Evolutionary conservation across 2,113 vertebrate genomes (phyloP).

Genomic region (Ovis canadensis): DNA sequence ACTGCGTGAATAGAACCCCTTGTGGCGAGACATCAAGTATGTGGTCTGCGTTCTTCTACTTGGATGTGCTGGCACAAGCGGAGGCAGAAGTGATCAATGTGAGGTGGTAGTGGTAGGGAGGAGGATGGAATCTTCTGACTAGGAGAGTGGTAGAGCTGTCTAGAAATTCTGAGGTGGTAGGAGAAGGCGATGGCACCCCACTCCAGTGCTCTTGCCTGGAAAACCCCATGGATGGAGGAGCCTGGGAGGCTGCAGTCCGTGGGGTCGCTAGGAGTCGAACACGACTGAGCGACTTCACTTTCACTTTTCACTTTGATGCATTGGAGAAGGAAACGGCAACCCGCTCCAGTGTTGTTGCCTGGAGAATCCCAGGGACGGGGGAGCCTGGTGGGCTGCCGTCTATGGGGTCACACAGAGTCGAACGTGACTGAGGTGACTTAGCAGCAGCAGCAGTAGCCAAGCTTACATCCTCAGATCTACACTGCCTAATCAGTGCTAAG

Average conservation of each 20-base stretch:
- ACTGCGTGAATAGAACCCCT: neutral
- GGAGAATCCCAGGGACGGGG: no score
- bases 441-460: neutral
- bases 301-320: no score
- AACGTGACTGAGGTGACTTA: no score
- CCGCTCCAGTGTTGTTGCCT: no score
- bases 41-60: neutral
- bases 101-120: neutral
- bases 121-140: neutral
- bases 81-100: neutral
- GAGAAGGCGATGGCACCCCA: no score
- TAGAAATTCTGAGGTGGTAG: neutral
- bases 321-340: no score
- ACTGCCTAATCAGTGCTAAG: neutral
- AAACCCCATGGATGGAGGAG: no score
- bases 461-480: neutral
- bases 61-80: neutral
- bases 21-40: neutral
- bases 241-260: no score
- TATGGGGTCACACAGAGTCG: accelerated
- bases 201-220: no score
- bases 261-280: no score
- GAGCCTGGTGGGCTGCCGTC: no score
- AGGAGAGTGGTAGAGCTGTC: neutral
- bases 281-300: no score